Conservation (phyloP, 37 sponge, comb jelly and placozoan species). For the Amphimedon queenslandica region DNA sequence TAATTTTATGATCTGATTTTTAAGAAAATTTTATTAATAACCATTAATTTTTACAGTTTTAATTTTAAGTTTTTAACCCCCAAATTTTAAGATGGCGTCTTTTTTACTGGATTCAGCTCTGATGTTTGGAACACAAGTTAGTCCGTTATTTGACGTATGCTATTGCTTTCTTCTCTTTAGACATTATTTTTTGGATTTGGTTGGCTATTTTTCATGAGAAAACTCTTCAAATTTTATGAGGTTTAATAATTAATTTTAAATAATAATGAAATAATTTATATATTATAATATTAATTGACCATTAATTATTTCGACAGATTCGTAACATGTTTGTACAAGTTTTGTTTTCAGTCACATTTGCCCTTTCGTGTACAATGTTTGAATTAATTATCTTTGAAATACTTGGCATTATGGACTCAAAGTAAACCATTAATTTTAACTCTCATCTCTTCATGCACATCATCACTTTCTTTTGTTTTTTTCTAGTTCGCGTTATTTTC, state of each 20-base stretch:
- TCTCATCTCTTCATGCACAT: not conserved
- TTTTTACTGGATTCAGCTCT: constrained; percentile 40
- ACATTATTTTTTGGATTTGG: constrained; percentile 90
- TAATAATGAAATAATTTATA: too few species aligned
- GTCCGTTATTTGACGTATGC: not conserved
- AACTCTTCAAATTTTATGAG: constrained; percentile 95
- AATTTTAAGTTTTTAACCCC: not conserved
- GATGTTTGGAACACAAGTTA: constrained; percentile 68
- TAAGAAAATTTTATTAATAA: not conserved
- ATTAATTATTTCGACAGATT: constrained; percentile 31
- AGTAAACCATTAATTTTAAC: constrained; percentile 7
- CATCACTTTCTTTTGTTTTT: not conserved
- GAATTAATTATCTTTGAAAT: constrained; percentile 98
- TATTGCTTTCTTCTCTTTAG: constrained; percentile 31
- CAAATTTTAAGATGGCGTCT: constrained; percentile 3
- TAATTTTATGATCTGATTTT: too few species aligned
- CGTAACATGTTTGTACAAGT: constrained; percentile 78
- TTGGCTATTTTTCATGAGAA: constrained; percentile 93
- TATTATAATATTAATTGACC: not conserved
- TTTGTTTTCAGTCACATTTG: constrained; percentile 91
- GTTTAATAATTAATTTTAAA: constrained; percentile 34
- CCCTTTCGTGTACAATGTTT: constrained; percentile 96
- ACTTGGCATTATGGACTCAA: constrained; percentile 67
- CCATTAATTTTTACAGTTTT: not conserved
- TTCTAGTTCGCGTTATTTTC: constrained; percentile 79